Percentiles rank a stretch among this genome's conserved stretches.
Evolutionary conservation across 2,888 invertebrate genomes (phyloP).

Genomic region (Drosophila conformis): DNA sequence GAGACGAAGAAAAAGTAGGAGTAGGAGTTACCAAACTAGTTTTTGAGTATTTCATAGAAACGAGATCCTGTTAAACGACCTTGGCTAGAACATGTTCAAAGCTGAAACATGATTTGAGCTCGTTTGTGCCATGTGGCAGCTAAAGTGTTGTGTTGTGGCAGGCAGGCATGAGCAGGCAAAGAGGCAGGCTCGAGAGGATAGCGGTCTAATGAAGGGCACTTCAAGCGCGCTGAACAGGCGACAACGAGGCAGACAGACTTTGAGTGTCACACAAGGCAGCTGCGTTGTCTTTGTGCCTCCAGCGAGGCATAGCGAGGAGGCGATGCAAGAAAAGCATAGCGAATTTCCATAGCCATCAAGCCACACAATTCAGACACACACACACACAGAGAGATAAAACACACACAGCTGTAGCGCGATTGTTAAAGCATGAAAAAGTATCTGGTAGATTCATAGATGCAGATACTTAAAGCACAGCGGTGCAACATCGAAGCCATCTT

Average conservation of each 20-base stretch:
- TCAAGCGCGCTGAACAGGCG: conserved; percentile 45
- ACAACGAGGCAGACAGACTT: conserved; percentile 28
- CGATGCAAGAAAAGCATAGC: conserved; percentile 40
- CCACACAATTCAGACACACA: conserved; percentile 14
- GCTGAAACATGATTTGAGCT: conserved; percentile 32
- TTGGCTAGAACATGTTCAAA: conserved; percentile 56
- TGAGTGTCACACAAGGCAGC: conserved; percentile 38
- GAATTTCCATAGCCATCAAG: conserved; percentile 26
- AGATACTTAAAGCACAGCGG: conserved; percentile 24
- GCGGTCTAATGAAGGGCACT: conserved; percentile 78
- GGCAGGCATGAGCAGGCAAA: conserved; percentile 11
- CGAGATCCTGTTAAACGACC: conserved; percentile 59
- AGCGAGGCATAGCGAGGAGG: conserved; percentile 25
- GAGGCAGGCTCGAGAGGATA: conserved; percentile 32
- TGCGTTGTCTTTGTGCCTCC: conserved; percentile 39
- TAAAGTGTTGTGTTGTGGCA: neutral
- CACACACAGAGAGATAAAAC: conserved; percentile 8
- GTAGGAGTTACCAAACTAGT: conserved; percentile 32
- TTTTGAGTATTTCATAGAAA: conserved; percentile 6
- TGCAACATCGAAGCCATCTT: conserved; percentile 40
- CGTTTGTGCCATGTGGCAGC: conserved; percentile 18
- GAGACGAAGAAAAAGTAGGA: neutral
- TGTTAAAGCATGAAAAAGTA: conserved; percentile 30
- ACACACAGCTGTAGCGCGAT: conserved; percentile 18
- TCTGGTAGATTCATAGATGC: conserved; percentile 31